Evolutionary conservation across 2,113 vertebrate species (phyloP), one percentile per base, ranked within the genome.

Genomic region (Aegotheles bennettii): DNA sequence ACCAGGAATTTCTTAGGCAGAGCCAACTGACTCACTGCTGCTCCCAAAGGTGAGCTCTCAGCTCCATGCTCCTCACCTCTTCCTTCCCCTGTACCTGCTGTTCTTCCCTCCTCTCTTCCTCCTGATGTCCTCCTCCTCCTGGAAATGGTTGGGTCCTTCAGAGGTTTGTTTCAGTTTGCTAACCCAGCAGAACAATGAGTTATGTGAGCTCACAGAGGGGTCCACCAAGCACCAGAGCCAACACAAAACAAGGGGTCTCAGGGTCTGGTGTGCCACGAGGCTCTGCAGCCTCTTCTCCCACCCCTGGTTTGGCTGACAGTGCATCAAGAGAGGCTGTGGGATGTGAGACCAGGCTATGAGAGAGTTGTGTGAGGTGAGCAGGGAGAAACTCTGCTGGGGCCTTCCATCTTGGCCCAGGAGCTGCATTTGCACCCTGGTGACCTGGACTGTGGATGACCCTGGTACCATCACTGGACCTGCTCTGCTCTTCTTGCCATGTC

Each of bases 21-120:
- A 84, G 42, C 2, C 42, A 59, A 23, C 13, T 84, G n/a, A 40
- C 35, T 82, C 3, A 0, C 23, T 73, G 47, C 21, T 78, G 68
- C 13, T 80, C 54, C 77, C 13, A 36, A 60, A 68, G 25, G n/a
- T 60, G 40, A 86, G 15, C 4, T 75, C 40, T 48, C 35, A 31
- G 15, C 29, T 56, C 36, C 7, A 16, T 43, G 40, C 14, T 75
- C n/a, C 8, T 69, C 26, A 6, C 3, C 6, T 33, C 29, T 40
- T 60, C 9, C 17, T 4, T 9, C 43, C 57, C 12, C 20, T 43
- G 12, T 38, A 48, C 21, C 35, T 1, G 1, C 6, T 0, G 0
- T 23, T 77, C 38, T 48, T 43, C 28, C 40, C 28, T 71, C 51
- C 11, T 40, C 4, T 84, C n/a, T 75, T 48, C 26, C 8, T 69